Evolutionary conservation across 1,140 invertebrate genomes (phyloP).

Genomic region (Pectinophora gossypiella): DNA sequence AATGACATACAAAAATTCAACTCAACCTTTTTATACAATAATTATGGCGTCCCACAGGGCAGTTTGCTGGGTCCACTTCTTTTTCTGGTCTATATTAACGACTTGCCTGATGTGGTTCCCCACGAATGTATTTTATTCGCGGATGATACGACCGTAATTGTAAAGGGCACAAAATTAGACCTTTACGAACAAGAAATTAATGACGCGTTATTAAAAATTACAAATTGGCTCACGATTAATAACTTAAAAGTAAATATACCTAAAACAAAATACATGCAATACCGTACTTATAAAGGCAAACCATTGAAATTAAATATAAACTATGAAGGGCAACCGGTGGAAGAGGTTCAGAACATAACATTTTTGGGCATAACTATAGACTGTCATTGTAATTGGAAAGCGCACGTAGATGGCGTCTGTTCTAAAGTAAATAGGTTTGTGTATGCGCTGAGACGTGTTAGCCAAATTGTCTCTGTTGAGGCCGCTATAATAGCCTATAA

Average conservation of each 20-base stretch:
- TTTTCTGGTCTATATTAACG: not conserved
- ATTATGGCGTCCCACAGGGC: not conserved
- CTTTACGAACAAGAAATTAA: not conserved
- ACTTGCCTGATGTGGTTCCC: not conserved
- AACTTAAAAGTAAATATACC: not conserved
- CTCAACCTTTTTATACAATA: not conserved
- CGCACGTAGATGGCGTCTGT: not conserved
- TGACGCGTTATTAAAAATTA: not conserved
- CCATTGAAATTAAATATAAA: not conserved
- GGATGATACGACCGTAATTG: not conserved
- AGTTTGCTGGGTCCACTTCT: not conserved
- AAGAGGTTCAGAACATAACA: not conserved
- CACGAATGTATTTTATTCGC: not conserved
- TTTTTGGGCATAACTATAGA: not conserved
- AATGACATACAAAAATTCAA: not conserved
- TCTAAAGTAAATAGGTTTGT: not conserved
- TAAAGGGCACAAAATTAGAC: not conserved
- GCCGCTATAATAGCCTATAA: not conserved
- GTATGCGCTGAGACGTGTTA: not conserved
- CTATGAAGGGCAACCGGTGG: not conserved
- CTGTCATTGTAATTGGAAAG: not conserved
- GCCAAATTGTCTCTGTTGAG: not conserved
- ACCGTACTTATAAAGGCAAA: not conserved
- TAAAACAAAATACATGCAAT: not conserved
- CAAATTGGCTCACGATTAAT: not conserved